Conservation (phyloP, 2,888 invertebrate species). For the Drosophila barbarae region DNA sequence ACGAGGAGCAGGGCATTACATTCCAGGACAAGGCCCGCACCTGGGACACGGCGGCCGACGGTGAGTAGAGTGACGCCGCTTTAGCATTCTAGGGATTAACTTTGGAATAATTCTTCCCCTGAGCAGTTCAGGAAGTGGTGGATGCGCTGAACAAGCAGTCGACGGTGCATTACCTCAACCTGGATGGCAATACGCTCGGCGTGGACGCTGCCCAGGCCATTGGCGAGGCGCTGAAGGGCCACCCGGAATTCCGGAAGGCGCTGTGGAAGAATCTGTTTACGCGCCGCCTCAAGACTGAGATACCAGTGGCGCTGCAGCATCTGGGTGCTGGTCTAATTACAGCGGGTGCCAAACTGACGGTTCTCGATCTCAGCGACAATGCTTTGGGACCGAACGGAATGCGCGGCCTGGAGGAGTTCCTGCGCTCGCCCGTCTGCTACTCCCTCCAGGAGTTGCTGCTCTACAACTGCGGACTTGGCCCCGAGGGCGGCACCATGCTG, state of each 20-base stretch:
- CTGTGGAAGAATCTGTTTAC: conserved; percentile 99
- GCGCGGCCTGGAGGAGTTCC: conserved; percentile 89
- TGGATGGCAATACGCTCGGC: conserved; percentile 96
- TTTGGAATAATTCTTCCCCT: background rate
- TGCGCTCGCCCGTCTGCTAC: conserved; percentile 91
- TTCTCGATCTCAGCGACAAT: conserved; percentile 97
- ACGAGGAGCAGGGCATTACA: conserved; percentile 84
- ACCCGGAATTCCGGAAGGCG: conserved; percentile 89
- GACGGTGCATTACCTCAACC: conserved; percentile 86
- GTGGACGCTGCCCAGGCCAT: conserved; percentile 93
- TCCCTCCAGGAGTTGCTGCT: conserved; percentile 88
- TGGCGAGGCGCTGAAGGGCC: conserved; percentile 87
- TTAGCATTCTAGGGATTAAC: background rate
- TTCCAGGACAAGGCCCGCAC: conserved; percentile 90
- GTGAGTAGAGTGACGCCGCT: conserved; percentile 80
- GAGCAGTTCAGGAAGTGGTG: conserved; percentile 85
- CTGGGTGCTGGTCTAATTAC: conserved; percentile 90
- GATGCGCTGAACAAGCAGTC: conserved; percentile 87
- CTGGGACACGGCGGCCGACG: conserved; percentile 88
- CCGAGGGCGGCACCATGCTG: conserved; percentile 91
- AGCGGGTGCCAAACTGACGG: conserved; percentile 89
- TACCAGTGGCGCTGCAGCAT: conserved; percentile 90
- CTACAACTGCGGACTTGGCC: conserved; percentile 97
- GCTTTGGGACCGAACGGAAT: conserved; percentile 98
- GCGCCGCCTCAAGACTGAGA: conserved; percentile 95